Conservation (phyloP, 1,140 invertebrate genomes). For the Chironomus striatipennis region DNA sequence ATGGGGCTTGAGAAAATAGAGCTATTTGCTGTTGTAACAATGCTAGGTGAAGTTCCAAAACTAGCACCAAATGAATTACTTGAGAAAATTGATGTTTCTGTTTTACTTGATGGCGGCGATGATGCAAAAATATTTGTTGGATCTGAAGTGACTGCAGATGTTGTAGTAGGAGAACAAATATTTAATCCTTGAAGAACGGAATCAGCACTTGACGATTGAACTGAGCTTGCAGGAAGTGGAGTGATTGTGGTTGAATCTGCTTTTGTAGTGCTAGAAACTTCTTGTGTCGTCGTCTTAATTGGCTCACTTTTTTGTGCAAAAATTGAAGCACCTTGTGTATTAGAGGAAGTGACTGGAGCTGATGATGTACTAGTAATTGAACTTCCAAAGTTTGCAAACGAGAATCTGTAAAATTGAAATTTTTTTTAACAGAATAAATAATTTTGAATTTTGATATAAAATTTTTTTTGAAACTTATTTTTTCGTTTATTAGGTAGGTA, state of each 20-base stretch:
- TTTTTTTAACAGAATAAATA: too few relatives aligned
- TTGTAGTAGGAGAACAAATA: not conserved
- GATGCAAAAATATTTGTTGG: not conserved
- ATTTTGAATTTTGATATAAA: too few relatives aligned
- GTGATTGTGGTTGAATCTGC: not conserved
- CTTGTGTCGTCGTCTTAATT: not conserved
- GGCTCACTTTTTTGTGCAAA: not conserved
- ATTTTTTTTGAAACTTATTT: too few relatives aligned
- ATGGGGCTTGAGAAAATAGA: not conserved
- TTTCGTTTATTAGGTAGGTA: too few relatives aligned
- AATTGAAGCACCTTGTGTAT: not conserved
- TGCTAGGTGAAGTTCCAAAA: too few relatives aligned
- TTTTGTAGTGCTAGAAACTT: not conserved
- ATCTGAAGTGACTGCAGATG: not conserved
- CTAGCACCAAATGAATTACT: not conserved
- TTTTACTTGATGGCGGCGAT: not conserved
- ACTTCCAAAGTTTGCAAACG: not conserved
- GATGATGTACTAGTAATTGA: not conserved
- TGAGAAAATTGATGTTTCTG: constrained; percentile 6
- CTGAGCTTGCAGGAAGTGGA: not conserved
- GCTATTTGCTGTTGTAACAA: not conserved
- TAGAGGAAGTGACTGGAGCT: not conserved
- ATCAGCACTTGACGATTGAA: not conserved
- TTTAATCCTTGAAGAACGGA: not conserved
- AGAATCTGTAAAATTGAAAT: too few relatives aligned